Evolutionary conservation across 2,888 invertebrate genomes (phyloP), one percentile per base, ranked within the genome.

Genomic region (Halocaridina rubra): DNA sequence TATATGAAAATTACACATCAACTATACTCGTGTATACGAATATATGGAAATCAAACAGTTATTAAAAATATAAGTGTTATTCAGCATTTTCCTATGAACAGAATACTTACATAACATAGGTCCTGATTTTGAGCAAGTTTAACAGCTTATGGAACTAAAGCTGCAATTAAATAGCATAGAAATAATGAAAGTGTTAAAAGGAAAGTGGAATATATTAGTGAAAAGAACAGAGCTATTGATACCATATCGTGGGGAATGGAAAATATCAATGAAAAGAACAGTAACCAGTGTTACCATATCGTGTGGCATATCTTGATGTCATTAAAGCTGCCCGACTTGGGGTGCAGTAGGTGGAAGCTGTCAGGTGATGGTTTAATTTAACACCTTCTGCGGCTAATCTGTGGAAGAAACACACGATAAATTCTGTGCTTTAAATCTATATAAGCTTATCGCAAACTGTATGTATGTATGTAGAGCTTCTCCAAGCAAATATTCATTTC

Each of bases 251-350:
- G 27, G 57, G 30, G 57, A 77, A 29, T 64, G 27, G 29, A 24
- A 61, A 64, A 77, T 77, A 61, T 77, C 57, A 29, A 77, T 77
- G 30, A 64, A 77, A 29, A 77, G 57, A 61, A 7, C 22, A 3
- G 24, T n/a, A 27, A 8, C 0, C 24, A 69, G 30, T 29, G 29
- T 87, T 75, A 90, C 90, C 90, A 29, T 88, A 88, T 76, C 90
- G 79, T 24, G 90, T 77, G 8, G 91, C 90, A 88, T 91, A 90
- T 89, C 91, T 84, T 87, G 92, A 92, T 0, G 93, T 93, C 67
- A 93, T 90, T 82, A 93, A 89, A 2, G 92, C 92, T 2, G 92
- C 91, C 80, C 92, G 89, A 84, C 92, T 92, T 2, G 92, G 92
- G 16, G 92, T 86, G 78, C 88, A 88, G 10, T 92, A 90, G 75